A percentile compares a stretch with the other conserved stretches of the same genome.
Evolutionary conservation across 2,888 invertebrate species (phyloP).

Genomic region (Nymphalis c-album): DNA sequence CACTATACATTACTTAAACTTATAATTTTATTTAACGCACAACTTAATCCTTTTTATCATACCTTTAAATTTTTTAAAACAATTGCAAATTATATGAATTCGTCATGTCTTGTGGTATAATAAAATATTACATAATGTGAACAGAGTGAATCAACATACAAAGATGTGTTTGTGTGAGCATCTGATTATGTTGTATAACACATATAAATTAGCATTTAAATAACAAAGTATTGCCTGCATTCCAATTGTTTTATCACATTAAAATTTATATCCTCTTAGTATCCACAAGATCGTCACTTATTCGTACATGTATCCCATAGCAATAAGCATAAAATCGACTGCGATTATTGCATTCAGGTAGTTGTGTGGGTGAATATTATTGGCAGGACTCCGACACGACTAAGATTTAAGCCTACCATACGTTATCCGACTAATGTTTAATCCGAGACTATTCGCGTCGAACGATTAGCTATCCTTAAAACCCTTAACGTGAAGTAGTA

Average conservation of each 20-base stretch:
- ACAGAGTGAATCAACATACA: not conserved
- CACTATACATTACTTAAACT: too few species aligned
- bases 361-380: slow-evolving; percentile 78
- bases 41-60: too few species aligned
- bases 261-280: slow-evolving; percentile 31
- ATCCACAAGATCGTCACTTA: slow-evolving; percentile 53
- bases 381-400: slow-evolving; percentile 70
- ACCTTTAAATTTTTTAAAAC: too few species aligned
- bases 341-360: slow-evolving; percentile 65
- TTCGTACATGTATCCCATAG: slow-evolving; percentile 45
- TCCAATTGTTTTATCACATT: slow-evolving; percentile 52
- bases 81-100: not conserved
- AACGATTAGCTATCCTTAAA: slow-evolving; percentile 12
- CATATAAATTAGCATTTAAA: slow-evolving; percentile 13
- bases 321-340: slow-evolving; percentile 69
- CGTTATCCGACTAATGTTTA: slow-evolving; percentile 49
- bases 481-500: slow-evolving; percentile 21
- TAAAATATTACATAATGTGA: not conserved
- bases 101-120: not conserved
- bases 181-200: slow-evolving; percentile 2
- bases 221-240: slow-evolving; percentile 31
- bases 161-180: not conserved
- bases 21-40: too few species aligned
- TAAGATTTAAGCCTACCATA: slow-evolving; percentile 57
- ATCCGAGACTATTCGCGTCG: slow-evolving; percentile 15